Percentiles rank a stretch among this genome's conserved stretches.
These are phyloP conservation scores for Lamellibrachia satsuma DNA, from an alignment of 2,888 invertebrate genomes.

Conservation along the genomic window DNA sequence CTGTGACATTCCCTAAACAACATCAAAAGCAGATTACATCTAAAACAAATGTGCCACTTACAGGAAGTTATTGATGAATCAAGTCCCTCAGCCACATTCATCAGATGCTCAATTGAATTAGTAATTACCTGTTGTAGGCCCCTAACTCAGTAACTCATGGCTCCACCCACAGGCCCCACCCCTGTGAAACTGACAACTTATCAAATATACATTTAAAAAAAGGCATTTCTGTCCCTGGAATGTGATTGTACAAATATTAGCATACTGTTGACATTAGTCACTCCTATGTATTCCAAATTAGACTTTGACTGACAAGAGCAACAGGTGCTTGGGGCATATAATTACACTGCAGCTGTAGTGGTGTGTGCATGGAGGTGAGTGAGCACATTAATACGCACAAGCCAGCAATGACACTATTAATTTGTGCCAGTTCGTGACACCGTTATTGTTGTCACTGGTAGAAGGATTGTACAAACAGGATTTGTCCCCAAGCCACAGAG, in stretches of 20 bases:
- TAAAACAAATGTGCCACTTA: neutral
- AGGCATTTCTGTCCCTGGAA: neutral
- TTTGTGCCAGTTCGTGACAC: neutral
- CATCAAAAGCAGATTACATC: neutral
- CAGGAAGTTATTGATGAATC: constrained; percentile 17
- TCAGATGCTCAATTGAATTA: constrained; percentile 2
- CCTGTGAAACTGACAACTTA: neutral
- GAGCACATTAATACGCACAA: neutral
- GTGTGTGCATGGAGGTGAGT: neutral
- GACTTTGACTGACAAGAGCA: neutral
- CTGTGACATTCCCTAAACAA: neutral
- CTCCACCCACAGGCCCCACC: neutral
- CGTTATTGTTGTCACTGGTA: neutral
- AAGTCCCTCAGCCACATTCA: neutral
- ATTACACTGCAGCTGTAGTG: neutral
- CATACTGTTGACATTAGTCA: neutral
- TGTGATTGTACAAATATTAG: neutral
- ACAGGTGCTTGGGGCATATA: neutral
- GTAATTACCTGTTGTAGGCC: neutral
- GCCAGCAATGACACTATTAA: constrained; percentile 6
- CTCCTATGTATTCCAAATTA: neutral
- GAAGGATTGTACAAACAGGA: neutral
- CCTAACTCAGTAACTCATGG: neutral
- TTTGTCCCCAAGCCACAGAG: neutral
- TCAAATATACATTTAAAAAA: neutral